A percentile compares a stretch with the other conserved stretches of the same genome.
Evolutionary conservation across 2,888 invertebrate species (phyloP).

Genomic region (Neocrepidodera transversa): DNA sequence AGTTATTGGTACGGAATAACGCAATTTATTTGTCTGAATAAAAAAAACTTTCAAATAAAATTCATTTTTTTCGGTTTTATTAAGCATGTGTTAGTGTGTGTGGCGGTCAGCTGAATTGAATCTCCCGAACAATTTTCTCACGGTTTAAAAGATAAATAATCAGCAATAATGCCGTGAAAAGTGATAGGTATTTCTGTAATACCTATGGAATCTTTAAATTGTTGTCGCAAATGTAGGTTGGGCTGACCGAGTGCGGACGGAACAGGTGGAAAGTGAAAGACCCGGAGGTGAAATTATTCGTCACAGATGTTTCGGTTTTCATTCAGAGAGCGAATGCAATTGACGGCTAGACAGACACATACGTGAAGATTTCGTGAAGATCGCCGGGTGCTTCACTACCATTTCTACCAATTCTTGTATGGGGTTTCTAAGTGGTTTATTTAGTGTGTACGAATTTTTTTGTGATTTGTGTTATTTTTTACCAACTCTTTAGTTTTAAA

Average conservation of each 20-base stretch:
- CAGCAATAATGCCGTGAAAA: conserved; percentile 17
- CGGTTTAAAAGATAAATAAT: conserved; percentile 22
- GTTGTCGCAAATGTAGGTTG: conserved; percentile 40
- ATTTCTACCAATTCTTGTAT: no score
- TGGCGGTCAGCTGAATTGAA: neutral
- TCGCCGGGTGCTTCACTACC: neutral
- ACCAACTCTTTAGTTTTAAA: neutral
- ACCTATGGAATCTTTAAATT: conserved; percentile 24
- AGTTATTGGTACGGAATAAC: no score
- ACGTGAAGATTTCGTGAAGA: conserved; percentile 3
- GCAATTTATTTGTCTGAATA: no score
- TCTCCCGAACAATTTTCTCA: conserved; percentile 17
- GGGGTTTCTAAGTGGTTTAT: neutral
- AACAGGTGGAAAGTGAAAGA: conserved; percentile 47
- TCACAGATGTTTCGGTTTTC: conserved; percentile 27
- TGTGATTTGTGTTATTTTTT: neutral
- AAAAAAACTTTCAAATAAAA: no score
- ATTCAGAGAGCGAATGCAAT: conserved; percentile 24
- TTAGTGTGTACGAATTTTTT: neutral
- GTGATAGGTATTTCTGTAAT: conserved; percentile 24
- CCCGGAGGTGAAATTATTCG: conserved; percentile 27
- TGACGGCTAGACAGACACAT: conserved; percentile 15
- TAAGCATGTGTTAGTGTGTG: no score
- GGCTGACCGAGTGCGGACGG: conserved; percentile 40
- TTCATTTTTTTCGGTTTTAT: neutral